A percentile compares a stretch with the other conserved stretches of the same genome.
phyloP scores from a whole-genome alignment of 2,888 invertebrate species.

The Chrysodeixis includens region DNA sequence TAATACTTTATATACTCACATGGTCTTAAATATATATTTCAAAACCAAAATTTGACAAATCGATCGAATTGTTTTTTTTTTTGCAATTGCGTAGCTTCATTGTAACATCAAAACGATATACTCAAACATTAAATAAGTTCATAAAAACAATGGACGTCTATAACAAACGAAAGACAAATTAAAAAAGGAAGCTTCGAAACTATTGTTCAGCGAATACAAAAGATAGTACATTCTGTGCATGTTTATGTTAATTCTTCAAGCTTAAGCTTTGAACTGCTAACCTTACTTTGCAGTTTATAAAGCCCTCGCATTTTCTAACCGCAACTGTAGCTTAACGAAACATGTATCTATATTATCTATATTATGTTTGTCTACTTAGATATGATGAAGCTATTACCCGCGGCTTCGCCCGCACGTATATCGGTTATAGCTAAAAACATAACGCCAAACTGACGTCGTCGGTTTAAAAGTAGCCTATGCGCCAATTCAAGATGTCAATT shows the following conservation, averaged over 20 bases:
- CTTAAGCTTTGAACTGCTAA: conserved; percentile 46
- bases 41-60: too few species aligned
- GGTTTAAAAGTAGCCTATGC: too few species aligned
- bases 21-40: too few species aligned
- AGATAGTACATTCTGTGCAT: conserved; percentile 31
- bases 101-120: too few species aligned
- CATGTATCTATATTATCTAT: background rate
- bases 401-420: too few species aligned
- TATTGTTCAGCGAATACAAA: conserved; percentile 16
- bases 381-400: too few species aligned
- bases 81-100: too few species aligned
- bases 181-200: background rate
- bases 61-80: too few species aligned
- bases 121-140: background rate
- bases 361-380: background rate
- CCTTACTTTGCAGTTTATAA: conserved; percentile 45
- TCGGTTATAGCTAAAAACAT: too few species aligned
- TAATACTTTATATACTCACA: too few species aligned
- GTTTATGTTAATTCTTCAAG: conserved; percentile 46
- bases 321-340: conserved; percentile 14
- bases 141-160: background rate
- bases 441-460: too few species aligned
- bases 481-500: too few species aligned
- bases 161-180: background rate
- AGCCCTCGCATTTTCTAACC: conserved; percentile 37